phyloP scores from a whole-genome alignment of 2,797 vertebrate species.

The Rhinatrema bivittatum region DNA sequence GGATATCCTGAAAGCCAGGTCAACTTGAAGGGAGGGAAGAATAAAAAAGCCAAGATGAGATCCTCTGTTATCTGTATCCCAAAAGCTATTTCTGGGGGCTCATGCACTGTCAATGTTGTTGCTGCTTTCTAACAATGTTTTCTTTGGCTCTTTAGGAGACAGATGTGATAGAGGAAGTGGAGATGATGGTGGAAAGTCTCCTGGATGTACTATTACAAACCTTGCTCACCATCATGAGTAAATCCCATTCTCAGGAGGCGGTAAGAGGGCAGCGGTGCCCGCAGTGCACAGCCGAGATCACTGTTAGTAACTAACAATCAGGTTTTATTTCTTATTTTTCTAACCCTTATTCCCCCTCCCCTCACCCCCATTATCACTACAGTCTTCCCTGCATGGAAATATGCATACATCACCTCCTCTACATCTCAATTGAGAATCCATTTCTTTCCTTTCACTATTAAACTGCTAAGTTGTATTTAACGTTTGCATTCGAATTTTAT shows the following conservation, averaged over 20 bases:
- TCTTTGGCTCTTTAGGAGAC: constrained; percentile 75
- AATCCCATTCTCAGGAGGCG: constrained; percentile 96
- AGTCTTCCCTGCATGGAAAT: constrained; percentile 36
- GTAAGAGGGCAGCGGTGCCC: constrained; percentile 98
- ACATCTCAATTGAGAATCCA: not conserved
- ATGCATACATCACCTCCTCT: constrained; percentile 11
- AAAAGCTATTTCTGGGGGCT: too few species aligned
- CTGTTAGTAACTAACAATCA: constrained; percentile 94
- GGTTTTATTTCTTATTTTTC: constrained; percentile 66
- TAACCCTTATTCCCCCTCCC: constrained; percentile 46
- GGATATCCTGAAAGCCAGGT: too few species aligned
- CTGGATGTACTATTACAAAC: constrained; percentile 98
- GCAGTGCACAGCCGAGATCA: constrained; percentile 98
- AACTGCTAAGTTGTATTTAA: too few species aligned
- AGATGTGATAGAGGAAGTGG: constrained; percentile 94
- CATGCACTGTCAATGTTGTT: too few species aligned
- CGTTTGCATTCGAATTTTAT: too few species aligned
- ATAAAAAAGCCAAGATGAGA: too few species aligned
- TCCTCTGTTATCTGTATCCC: too few species aligned
- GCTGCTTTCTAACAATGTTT: too few species aligned
- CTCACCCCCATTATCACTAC: constrained; percentile 30
- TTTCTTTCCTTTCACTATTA: constrained; percentile 8
- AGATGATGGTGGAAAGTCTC: constrained; percentile 98
- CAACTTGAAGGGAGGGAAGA: too few species aligned
- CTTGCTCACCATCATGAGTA: constrained; percentile 97